A percentile compares a stretch with the other conserved stretches of the same genome.
These are phyloP conservation scores for Epinotia demarniana DNA, from an alignment of 2,888 invertebrate genomes.

Conservation along the genomic window DNA sequence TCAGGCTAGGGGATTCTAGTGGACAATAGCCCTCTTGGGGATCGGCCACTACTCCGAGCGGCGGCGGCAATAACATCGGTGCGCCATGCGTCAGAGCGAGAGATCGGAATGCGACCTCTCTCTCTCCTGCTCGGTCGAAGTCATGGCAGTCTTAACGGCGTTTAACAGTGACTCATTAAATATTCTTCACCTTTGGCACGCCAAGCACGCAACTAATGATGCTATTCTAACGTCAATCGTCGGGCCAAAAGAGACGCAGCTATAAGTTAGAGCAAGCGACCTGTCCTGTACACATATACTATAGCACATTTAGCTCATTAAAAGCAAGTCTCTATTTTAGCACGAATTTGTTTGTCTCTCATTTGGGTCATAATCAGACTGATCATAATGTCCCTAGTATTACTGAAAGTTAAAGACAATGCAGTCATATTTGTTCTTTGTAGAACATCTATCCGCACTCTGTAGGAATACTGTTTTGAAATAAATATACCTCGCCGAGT, in stretches of 20 bases:
- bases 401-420: background rate
- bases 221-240: conserved; percentile 6
- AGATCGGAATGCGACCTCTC: too few species aligned
- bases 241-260: conserved; percentile 2
- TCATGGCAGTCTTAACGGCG: background rate
- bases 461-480: too few species aligned
- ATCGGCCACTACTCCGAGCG: too few species aligned
- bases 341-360: background rate
- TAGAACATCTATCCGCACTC: too few species aligned
- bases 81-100: too few species aligned
- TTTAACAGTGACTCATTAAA: conserved; percentile 6
- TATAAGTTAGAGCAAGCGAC: conserved; percentile 45
- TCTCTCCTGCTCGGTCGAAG: too few species aligned
- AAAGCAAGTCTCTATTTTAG: conserved; percentile 1
- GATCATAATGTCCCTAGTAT: background rate
- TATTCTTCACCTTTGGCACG: conserved; percentile 62
- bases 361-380: background rate
- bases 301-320: conserved; percentile 13
- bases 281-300: conserved; percentile 17
- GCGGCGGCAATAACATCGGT: too few species aligned
- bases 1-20: too few species aligned
- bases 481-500: too few species aligned
- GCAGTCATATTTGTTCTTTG: too few species aligned
- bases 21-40: background rate
- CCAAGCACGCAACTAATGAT: conserved; percentile 55